phyloP scores from a whole-genome alignment of 2,888 invertebrate genomes.

The Zaprionus bogoriensis region DNA sequence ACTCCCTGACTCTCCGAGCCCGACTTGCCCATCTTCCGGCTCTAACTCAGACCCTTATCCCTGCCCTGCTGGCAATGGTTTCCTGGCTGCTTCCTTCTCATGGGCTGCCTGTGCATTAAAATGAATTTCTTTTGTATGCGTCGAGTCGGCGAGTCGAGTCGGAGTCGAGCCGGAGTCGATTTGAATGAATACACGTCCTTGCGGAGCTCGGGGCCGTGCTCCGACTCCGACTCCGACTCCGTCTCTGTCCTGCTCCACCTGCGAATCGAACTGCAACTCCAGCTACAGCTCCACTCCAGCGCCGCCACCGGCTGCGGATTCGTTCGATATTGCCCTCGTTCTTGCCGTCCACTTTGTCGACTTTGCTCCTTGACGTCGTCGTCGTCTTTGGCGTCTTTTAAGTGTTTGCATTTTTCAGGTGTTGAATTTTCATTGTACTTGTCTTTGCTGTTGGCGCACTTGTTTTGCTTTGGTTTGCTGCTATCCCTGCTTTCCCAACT shows the following conservation, averaged over 20 bases:
- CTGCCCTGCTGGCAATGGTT: conserved; percentile 51
- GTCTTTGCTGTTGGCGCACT: conserved; percentile 65
- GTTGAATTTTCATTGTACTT: conserved; percentile 78
- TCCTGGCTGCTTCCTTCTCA: conserved; percentile 35
- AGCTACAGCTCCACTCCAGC: not conserved
- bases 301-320: not conserved
- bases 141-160: conserved; percentile 3
- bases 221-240: not conserved
- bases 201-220: conserved; percentile 37
- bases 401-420: conserved; percentile 76
- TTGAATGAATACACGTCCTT: conserved; percentile 76
- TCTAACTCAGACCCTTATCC: conserved; percentile 2
- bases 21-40: not conserved
- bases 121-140: conserved; percentile 72
- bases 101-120: conserved; percentile 60
- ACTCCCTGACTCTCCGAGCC: conserved; percentile 14
- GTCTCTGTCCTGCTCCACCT: too few species aligned
- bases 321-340: conserved; percentile 44
- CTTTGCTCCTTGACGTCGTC: conserved; percentile 43
- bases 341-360: conserved; percentile 19
- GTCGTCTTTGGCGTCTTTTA: conserved; percentile 59
- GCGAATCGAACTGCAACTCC: too few species aligned
- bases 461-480: conserved; percentile 55
- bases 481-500: conserved; percentile 9
- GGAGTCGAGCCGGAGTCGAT: conserved; percentile 57